Conservation (phyloP, 2,888 invertebrate species). For the Tyria jacobaeae region DNA sequence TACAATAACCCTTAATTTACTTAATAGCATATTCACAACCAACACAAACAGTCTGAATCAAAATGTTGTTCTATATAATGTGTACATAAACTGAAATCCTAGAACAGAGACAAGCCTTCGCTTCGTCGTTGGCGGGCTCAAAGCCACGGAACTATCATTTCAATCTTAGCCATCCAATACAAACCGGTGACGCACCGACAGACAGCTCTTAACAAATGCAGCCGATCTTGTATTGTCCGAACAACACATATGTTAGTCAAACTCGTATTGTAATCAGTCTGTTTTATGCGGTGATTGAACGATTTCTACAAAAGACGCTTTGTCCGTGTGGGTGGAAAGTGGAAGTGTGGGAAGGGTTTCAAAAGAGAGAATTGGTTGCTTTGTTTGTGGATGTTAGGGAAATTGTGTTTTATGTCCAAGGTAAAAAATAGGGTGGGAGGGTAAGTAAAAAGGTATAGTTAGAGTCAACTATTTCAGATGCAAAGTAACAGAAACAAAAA, state of each 20-base stretch:
- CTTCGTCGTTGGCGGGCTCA: slow-evolving; percentile 72
- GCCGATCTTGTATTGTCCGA: slow-evolving; percentile 77
- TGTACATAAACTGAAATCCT: slow-evolving; percentile 33
- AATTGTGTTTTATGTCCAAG: slow-evolving; percentile 3
- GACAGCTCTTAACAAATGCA: slow-evolving; percentile 75
- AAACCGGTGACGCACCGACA: slow-evolving; percentile 75
- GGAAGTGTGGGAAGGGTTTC: slow-evolving; percentile 15
- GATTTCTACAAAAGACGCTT: slow-evolving; percentile 35
- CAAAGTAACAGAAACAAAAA: no score
- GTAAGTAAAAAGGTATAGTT: background rate
- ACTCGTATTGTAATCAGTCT: slow-evolving; percentile 50
- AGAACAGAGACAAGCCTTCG: slow-evolving; percentile 38
- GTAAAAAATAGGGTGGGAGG: slow-evolving; percentile 23
- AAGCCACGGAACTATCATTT: slow-evolving; percentile 65
- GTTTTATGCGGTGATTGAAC: slow-evolving; percentile 48
- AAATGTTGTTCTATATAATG: slow-evolving; percentile 25
- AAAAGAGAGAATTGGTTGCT: slow-evolving; percentile 50
- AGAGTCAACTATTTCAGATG: no score
- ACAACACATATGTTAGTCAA: slow-evolving; percentile 59
- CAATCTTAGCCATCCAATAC: slow-evolving; percentile 75
- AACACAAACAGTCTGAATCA: slow-evolving; percentile 16
- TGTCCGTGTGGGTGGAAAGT: slow-evolving; percentile 24
- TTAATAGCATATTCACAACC: background rate
- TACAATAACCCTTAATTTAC: background rate
- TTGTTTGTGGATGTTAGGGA: slow-evolving; percentile 41